Evolutionary conservation across 1,140 invertebrate species (phyloP).

Genomic region (Ceratina australensis): DNA sequence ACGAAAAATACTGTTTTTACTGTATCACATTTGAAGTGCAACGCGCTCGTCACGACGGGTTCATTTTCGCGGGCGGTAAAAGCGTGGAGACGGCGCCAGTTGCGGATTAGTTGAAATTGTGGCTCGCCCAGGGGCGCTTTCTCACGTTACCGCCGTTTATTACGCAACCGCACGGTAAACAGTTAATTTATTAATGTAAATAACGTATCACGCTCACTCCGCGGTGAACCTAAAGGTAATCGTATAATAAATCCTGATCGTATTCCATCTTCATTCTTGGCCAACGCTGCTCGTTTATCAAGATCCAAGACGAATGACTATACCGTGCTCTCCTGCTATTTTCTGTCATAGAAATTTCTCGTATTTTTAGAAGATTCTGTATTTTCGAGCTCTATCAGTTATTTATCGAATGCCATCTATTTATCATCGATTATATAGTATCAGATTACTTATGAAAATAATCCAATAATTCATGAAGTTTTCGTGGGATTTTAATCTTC

Average conservation of each 20-base stretch:
- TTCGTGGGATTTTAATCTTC: no score
- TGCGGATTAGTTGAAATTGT: slow-evolving; percentile 47
- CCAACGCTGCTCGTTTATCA: neutral
- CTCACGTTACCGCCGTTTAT: slow-evolving; percentile 45
- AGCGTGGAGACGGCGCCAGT: slow-evolving; percentile 9
- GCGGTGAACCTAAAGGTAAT: slow-evolving; percentile 8
- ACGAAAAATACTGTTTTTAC: no score
- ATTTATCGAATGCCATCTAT: no score
- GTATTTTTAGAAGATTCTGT: no score
- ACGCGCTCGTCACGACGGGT: neutral
- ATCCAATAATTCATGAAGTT: no score
- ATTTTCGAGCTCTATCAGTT: no score
- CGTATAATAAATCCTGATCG: slow-evolving; percentile 17
- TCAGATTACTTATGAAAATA: no score
- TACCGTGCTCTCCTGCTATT: no score
- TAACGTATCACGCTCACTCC: neutral
- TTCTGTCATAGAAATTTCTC: no score
- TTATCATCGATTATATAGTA: no score
- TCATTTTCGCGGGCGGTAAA: neutral
- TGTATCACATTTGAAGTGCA: no score
- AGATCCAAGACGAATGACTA: neutral
- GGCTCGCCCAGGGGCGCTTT: slow-evolving; percentile 41
- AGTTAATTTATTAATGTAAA: slow-evolving; percentile 47
- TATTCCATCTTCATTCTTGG: neutral
- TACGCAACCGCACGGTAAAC: slow-evolving; percentile 13